Conservation (phyloP, 2,113 vertebrate species). For the Myiozetetes cayanensis region DNA sequence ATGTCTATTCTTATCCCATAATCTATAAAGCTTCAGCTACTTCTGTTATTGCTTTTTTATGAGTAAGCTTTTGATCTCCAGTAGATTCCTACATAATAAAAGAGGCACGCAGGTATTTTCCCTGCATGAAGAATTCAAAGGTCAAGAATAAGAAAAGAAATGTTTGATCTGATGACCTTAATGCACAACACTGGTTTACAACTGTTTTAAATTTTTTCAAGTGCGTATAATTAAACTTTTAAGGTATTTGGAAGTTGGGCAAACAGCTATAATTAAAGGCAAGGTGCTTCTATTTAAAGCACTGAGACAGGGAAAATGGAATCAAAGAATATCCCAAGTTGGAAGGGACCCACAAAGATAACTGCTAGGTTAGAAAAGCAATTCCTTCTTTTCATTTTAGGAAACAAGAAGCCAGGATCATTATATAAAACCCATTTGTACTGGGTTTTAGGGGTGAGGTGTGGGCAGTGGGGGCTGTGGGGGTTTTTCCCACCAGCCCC, state of each 20-base stretch:
- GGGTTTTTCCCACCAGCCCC: accelerated
- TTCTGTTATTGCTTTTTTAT: background rate
- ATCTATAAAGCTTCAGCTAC: background rate
- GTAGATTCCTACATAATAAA: background rate
- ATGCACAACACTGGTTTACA: background rate
- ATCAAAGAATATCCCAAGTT: accelerated
- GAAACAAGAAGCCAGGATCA: background rate
- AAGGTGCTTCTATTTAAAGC: background rate
- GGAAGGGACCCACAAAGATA: background rate
- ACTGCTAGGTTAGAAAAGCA: background rate
- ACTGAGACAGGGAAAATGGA: background rate
- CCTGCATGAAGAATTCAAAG: background rate
- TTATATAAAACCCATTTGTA: no score
- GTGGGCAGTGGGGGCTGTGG: accelerated
- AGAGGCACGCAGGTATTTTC: background rate
- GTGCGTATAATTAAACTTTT: background rate
- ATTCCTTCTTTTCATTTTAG: background rate
- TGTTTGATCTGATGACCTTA: background rate
- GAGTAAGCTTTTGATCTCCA: background rate
- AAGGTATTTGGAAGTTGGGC: background rate
- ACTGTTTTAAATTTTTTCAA: background rate
- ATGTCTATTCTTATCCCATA: background rate
- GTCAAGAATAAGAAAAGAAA: background rate
- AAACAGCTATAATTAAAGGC: background rate
- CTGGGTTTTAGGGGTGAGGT: accelerated